Conservation (phyloP, 2,797 vertebrate genomes). For the Eulemur albifrons region DNA sequence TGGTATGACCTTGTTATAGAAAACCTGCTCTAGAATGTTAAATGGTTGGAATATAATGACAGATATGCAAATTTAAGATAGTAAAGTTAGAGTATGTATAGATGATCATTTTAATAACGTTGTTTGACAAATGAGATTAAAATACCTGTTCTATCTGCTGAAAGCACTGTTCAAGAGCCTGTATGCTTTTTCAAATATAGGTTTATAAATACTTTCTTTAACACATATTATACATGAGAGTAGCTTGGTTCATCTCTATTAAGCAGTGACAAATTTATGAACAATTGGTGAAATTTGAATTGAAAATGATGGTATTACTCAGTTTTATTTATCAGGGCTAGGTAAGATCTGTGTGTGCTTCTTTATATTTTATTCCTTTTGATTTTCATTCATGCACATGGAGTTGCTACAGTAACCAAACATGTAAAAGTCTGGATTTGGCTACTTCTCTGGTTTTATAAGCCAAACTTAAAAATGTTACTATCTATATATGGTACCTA, state of each 20-base stretch:
- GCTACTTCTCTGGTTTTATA: constrained; percentile 72
- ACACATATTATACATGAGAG: neutral
- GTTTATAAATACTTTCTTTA: constrained; percentile 49
- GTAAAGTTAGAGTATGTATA: constrained; percentile 59
- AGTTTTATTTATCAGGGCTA: constrained; percentile 26
- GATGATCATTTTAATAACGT: constrained; percentile 61
- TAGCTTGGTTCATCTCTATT: constrained; percentile 34
- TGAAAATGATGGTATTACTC: constrained; percentile 36
- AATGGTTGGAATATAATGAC: constrained; percentile 61
- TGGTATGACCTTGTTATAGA: constrained; percentile 68
- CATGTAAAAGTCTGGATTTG: constrained; percentile 63
- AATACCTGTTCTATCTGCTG: constrained; percentile 58
- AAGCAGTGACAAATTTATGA: constrained; percentile 37
- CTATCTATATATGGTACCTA: constrained; percentile 67
- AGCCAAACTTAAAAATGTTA: constrained; percentile 62
- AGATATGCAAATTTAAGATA: constrained; percentile 55
- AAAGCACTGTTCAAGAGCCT: neutral
- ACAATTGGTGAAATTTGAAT: constrained; percentile 45
- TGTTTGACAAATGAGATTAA: constrained; percentile 71
- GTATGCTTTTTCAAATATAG: neutral
- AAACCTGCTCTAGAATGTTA: constrained; percentile 65
- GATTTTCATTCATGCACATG: constrained; percentile 63
- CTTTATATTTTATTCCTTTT: constrained; percentile 72
- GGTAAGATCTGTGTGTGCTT: constrained; percentile 31
- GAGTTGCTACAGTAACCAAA: constrained; percentile 72